A percentile compares a stretch with the other conserved stretches of the same genome.
phyloP scores from a whole-genome alignment of 1,140 invertebrate species.

The Triops longicaudatus region DNA sequence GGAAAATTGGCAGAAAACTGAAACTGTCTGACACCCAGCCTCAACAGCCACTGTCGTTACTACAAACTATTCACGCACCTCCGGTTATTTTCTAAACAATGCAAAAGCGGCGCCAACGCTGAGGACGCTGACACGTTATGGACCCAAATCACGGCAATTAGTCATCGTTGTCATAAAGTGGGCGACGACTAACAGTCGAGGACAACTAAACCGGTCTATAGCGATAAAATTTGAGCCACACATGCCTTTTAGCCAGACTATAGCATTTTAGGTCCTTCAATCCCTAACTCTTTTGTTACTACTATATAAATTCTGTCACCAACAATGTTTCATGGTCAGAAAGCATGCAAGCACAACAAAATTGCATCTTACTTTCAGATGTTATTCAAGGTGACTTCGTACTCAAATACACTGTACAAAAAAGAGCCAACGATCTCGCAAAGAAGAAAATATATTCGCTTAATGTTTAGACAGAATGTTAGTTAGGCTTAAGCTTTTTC shows the following conservation, averaged over 20 bases:
- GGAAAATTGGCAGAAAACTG: background rate
- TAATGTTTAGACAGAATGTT: no score
- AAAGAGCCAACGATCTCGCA: no score
- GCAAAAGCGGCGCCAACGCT: background rate
- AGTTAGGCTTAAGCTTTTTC: background rate
- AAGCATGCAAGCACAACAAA: no score
- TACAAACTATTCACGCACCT: background rate
- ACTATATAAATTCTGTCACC: no score
- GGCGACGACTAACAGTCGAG: background rate
- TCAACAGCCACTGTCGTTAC: background rate
- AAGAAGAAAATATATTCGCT: no score
- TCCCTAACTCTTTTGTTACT: no score
- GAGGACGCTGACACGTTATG: background rate
- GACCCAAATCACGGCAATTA: slow-evolving; percentile 7
- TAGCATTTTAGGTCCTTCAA: no score
- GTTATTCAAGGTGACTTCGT: no score
- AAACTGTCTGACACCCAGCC: background rate
- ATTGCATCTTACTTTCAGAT: no score
- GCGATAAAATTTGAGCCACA: background rate
- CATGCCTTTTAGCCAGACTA: background rate
- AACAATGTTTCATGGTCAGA: no score
- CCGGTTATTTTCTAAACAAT: background rate
- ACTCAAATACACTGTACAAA: no score
- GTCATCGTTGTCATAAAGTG: background rate
- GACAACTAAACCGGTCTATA: background rate